phyloP scores from a whole-genome alignment of 2,888 invertebrate species.

The Mimachlamys varia region DNA sequence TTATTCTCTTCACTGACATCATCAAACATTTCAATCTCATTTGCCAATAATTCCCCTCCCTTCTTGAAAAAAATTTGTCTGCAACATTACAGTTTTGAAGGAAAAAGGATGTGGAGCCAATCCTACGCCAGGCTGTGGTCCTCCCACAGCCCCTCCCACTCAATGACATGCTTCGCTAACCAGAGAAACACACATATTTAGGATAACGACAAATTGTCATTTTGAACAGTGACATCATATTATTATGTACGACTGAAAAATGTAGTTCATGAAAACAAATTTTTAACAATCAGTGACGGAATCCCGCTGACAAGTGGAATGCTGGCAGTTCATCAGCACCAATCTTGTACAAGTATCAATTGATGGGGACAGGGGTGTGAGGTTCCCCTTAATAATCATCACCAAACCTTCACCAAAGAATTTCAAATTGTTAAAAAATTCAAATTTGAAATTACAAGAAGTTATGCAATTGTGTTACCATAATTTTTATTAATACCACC shows the following conservation, averaged over 20 bases:
- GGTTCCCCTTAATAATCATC: slow-evolving; percentile 12
- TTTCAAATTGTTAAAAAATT: not conserved
- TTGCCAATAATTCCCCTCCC: not conserved
- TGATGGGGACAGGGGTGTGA: not conserved
- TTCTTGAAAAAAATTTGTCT: not conserved
- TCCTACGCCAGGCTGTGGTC: not conserved
- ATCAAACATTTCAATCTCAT: not conserved
- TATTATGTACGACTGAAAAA: not conserved
- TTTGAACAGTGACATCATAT: not conserved
- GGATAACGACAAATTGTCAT: not conserved
- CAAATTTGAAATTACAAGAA: slow-evolving; percentile 34
- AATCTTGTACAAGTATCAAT: not conserved
- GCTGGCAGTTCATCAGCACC: not conserved
- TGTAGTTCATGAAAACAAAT: not conserved
- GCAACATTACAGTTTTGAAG: not conserved
- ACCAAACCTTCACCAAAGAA: not conserved
- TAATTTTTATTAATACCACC: slow-evolving; percentile 29
- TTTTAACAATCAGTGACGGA: not conserved
- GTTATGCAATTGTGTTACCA: slow-evolving; percentile 15
- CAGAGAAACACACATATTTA: not conserved
- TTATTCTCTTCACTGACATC: not conserved
- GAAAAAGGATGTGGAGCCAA: not conserved
- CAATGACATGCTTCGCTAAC: not conserved
- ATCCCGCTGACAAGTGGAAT: not conserved
- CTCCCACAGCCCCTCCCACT: not conserved